Percentiles rank a stretch among this genome's conserved stretches.
Evolutionary conservation across 2,113 vertebrate species (phyloP).

Genomic region (Hemiscyllium ocellatum): DNA sequence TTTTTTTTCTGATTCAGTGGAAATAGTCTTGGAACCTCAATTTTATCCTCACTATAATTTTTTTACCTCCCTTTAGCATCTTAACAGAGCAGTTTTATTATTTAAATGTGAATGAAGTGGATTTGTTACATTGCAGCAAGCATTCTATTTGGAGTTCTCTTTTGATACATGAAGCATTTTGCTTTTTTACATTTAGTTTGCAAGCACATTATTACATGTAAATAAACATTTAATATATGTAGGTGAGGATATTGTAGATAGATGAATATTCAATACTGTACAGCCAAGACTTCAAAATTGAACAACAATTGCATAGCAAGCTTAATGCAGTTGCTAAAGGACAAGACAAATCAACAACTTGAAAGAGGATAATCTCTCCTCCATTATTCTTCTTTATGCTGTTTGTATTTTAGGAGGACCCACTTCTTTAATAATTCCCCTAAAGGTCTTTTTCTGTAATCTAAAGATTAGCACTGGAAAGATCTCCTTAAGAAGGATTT

Average conservation of each 20-base stretch:
- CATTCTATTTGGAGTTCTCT: neutral
- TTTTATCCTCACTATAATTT: neutral
- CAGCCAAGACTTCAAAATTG: neutral
- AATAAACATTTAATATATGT: neutral
- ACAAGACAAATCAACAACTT: constrained; percentile 1
- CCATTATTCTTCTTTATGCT: neutral
- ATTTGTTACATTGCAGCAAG: neutral
- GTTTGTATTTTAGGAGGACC: neutral
- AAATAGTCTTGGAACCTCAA: neutral
- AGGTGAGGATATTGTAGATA: neutral
- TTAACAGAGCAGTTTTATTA: neutral
- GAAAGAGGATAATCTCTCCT: neutral
- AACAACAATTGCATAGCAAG: neutral
- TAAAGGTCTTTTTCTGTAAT: neutral
- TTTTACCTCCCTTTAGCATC: neutral
- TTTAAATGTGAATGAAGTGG: neutral
- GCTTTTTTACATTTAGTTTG: neutral
- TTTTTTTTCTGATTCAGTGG: neutral
- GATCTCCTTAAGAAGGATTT: neutral
- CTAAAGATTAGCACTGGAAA: neutral
- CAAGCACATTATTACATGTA: neutral
- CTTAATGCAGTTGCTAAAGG: neutral
- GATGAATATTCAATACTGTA: neutral
- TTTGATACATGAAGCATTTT: neutral
- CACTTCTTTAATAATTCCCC: neutral